Evolutionary conservation across 1,140 invertebrate genomes (phyloP).

Genomic region (Camponotus vicinus): DNA sequence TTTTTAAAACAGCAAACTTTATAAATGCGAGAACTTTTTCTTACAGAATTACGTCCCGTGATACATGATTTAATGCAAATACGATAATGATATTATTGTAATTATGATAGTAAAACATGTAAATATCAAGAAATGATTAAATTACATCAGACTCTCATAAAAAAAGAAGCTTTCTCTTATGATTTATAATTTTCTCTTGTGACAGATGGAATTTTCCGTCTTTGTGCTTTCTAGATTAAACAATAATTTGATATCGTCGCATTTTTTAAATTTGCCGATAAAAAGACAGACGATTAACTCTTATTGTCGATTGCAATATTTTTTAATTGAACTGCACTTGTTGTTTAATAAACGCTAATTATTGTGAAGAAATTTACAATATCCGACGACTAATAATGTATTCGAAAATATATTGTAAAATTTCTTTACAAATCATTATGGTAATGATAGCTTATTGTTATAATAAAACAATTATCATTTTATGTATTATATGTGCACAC

Average conservation of each 20-base stretch:
- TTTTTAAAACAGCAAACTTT: conserved; percentile 24
- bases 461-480: background rate
- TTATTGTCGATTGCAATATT: background rate
- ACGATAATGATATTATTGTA: background rate
- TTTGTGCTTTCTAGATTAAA: conserved; percentile 42
- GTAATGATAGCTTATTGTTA: background rate
- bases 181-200: conserved; percentile 12
- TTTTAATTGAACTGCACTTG: conserved; percentile 10
- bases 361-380: background rate
- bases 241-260: conserved; percentile 23
- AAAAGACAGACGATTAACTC: conserved; percentile 29
- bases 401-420: background rate
- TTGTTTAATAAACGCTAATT: background rate
- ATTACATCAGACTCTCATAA: conserved; percentile 15
- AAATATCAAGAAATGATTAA: background rate
- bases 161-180: background rate
- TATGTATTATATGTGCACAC: too few species aligned
- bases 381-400: background rate
- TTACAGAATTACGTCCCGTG: background rate
- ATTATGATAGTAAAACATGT: conserved; percentile 1
- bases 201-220: background rate
- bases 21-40: background rate
- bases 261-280: conserved; percentile 38
- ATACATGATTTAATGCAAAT: background rate
- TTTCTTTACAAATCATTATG: background rate